Conservation (phyloP, 2,888 invertebrate genomes). For the Aproaerema taeniolella region DNA sequence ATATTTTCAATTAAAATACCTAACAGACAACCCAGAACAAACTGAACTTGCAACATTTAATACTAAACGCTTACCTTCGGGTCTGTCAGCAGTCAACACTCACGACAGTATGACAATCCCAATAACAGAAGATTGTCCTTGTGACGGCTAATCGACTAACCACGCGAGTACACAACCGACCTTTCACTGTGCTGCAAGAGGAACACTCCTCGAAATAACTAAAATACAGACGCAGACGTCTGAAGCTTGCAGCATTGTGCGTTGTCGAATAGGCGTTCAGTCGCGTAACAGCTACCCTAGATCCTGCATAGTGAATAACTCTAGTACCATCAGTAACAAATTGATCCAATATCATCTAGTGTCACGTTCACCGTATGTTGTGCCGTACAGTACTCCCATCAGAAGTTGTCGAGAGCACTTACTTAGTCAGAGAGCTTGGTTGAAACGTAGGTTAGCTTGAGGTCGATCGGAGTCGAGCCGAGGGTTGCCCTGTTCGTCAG, state of each 20-base stretch:
- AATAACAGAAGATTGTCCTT: constrained; percentile 61
- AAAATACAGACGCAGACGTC: constrained; percentile 7
- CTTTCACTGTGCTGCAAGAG: constrained; percentile 67
- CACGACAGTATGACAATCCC: constrained; percentile 64
- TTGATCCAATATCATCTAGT: constrained; percentile 68
- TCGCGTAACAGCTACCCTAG: constrained; percentile 74
- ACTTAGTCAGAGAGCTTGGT: constrained; percentile 69
- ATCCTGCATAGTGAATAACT: constrained; percentile 60
- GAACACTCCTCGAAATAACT: constrained; percentile 13
- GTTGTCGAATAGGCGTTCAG: constrained; percentile 62
- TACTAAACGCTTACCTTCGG: constrained; percentile 72
- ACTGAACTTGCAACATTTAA: constrained; percentile 75
- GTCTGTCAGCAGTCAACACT: constrained; percentile 69
- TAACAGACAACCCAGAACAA: constrained; percentile 75
- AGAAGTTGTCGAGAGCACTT: constrained; percentile 64
- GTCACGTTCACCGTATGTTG: constrained; percentile 63
- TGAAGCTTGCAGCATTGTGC: constrained; percentile 64
- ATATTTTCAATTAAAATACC: constrained; percentile 72
- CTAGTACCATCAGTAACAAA: constrained; percentile 67
- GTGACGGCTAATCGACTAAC: constrained; percentile 72
- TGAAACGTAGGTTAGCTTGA: constrained; percentile 69
- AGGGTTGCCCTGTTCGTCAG: constrained; percentile 56
- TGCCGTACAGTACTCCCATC: constrained; percentile 63
- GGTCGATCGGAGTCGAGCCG: constrained; percentile 61
- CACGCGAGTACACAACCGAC: constrained; percentile 72